Base-by-base conservation (phyloP, 2,797 vertebrate genomes). In the Phalloptychus januarius region DNA sequence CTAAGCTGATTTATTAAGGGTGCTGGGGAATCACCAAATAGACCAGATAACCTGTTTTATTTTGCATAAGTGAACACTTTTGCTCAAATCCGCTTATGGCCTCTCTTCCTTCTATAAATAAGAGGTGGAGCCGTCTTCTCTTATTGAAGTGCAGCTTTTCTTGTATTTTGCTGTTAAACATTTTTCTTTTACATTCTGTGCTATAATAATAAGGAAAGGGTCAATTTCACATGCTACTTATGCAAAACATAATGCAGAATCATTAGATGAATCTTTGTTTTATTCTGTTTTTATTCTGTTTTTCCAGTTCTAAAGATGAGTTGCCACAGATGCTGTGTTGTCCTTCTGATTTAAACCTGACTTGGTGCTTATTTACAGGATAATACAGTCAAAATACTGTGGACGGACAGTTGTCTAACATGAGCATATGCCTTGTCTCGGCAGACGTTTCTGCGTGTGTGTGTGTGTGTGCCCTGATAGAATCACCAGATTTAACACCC, bases 1-100 rank as follows among this genome's bases (percentile, higher is more conserved):
- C 90, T 95, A 95, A 96, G 95, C 95, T 92, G 95, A 95, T 96
- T 96, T 96, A 96, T 95, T 94, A 95, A 94, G 91, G 92, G 92
- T 94, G 93, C 92, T 87, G 88, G 91, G 91, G 91, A 96, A 94
- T 96, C 94, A 91, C 93, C 90, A 94, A 95, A 95, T 94, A 95
- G 94, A 95, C 94, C 91, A 85, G 94, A 96, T 95, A 95, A 96
- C 95, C 94, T 93, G 93, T 92, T 96, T 95, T 94, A 93, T 94
- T 96, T 96, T 94, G 92, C 93, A 92, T 93, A 95, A 96, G 93
- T 95, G 93, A 96, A 95, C 93, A 93, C 92, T 94, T 94, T 95
- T 82, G 76, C 78, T 90, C 80, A 93, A 96, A 95, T 94, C 93
- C 84, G 88, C 93, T 95, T 94, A 95, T 84, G 83, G 69, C 13